Conservation (phyloP, 1,140 invertebrate species). For the Aphidius ervi region DNA sequence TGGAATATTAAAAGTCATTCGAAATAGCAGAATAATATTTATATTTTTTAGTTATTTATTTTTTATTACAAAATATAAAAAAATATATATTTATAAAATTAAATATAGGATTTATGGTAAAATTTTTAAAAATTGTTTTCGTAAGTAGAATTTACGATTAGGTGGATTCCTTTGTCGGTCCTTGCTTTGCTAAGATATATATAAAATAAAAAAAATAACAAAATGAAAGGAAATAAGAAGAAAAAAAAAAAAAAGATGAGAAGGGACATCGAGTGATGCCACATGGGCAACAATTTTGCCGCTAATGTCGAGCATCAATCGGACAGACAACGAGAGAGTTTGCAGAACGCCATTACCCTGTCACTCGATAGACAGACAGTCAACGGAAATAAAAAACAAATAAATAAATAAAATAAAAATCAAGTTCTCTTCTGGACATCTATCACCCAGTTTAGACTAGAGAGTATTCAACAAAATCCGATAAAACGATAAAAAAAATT, state of each 20-base stretch:
- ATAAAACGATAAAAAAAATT: conserved; percentile 13
- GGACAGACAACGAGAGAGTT: background rate
- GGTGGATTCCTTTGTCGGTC: no score
- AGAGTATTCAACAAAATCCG: conserved; percentile 4
- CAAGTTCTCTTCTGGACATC: background rate
- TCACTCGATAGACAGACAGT: conserved; percentile 11
- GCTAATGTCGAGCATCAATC: conserved; percentile 16
- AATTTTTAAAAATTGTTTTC: no score
- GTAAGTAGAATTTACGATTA: no score
- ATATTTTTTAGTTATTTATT: no score
- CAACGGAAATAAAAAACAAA: background rate
- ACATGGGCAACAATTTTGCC: conserved; percentile 9
- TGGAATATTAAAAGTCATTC: conserved; percentile 9
- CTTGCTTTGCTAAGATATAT: no score
- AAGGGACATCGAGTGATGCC: background rate
- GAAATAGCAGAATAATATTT: conserved; percentile 4
- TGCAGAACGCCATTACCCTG: conserved; percentile 19
- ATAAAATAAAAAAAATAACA: no score
- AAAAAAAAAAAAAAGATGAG: no score
- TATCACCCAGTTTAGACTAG: background rate
- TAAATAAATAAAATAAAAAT: background rate
- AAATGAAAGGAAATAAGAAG: no score
- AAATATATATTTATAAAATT: no score
- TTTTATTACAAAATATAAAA: no score
- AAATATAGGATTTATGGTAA: no score